These are phyloP conservation scores for Euphydryas editha DNA, from an alignment of 2,888 invertebrate species.

Conservation along the genomic window DNA sequence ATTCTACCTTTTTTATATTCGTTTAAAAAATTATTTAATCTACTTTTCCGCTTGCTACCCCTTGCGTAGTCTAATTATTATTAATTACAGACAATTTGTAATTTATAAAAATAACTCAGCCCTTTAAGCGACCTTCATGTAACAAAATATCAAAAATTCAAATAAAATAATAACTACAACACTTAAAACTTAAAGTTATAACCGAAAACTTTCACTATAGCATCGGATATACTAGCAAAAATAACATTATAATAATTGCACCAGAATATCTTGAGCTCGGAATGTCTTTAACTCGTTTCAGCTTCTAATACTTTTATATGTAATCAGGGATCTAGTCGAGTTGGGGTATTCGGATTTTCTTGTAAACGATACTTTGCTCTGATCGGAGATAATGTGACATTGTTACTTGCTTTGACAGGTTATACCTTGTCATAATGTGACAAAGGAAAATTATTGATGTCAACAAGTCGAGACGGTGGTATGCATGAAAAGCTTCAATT, in stretches of 20 bases:
- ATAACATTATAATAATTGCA: conserved; percentile 59
- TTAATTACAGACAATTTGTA: too few species aligned
- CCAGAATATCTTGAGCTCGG: conserved; percentile 49
- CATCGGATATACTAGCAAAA: conserved; percentile 47
- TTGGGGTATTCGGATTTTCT: conserved; percentile 60
- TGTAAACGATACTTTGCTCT: conserved; percentile 70
- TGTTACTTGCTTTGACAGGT: conserved; percentile 71
- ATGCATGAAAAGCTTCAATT: background rate
- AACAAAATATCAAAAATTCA: conserved; percentile 6
- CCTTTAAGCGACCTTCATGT: background rate
- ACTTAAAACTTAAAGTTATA: conserved; percentile 24
- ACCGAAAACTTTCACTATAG: conserved; percentile 13
- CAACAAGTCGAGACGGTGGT: conserved; percentile 12
- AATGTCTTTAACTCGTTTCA: conserved; percentile 18
- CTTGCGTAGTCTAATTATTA: too few species aligned
- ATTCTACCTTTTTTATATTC: too few species aligned
- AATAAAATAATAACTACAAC: conserved; percentile 28
- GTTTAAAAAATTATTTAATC: too few species aligned
- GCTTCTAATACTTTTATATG: conserved; percentile 34
- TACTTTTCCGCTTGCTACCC: too few species aligned
- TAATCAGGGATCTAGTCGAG: conserved; percentile 49
- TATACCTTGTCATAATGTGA: conserved; percentile 61
- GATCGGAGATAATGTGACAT: conserved; percentile 56
- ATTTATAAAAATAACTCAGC: background rate
- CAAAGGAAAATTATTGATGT: conserved; percentile 32